phyloP scores from a whole-genome alignment of 2,888 invertebrate species.

The Drosophila nr. medialis region DNA sequence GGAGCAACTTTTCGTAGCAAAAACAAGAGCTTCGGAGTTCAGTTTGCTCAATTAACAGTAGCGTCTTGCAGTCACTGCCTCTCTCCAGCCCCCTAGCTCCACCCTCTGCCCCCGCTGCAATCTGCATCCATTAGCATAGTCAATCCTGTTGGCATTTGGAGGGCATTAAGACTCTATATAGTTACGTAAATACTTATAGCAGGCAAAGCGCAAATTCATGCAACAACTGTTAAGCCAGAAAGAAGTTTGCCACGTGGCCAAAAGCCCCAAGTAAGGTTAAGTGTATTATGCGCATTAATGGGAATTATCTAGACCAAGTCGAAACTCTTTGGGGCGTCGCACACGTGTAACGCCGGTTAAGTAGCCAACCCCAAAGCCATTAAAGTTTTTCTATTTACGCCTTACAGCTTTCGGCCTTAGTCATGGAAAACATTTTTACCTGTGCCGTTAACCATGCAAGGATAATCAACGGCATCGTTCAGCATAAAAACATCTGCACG shows the following conservation, averaged over 20 bases:
- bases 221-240: constrained; percentile 69
- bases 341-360: constrained; percentile 70
- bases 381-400: constrained; percentile 61
- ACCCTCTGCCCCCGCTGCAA: constrained; percentile 14
- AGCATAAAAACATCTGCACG: constrained; percentile 25
- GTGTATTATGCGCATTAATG: constrained; percentile 70
- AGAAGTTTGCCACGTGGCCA: constrained; percentile 66
- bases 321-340: constrained; percentile 45
- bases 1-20: constrained; percentile 27
- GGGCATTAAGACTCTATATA: constrained; percentile 54
- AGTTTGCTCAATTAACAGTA: constrained; percentile 57
- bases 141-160: constrained; percentile 26
- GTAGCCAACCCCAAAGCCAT: constrained; percentile 45
- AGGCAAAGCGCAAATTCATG: constrained; percentile 68
- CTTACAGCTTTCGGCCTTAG: constrained; percentile 42
- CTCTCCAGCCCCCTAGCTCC: not conserved
- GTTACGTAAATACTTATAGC: constrained; percentile 29
- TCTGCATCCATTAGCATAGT: constrained; percentile 43
- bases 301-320: constrained; percentile 43
- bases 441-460: constrained; percentile 37
- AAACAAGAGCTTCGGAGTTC: constrained; percentile 34
- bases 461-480: constrained; percentile 47
- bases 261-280: constrained; percentile 53
- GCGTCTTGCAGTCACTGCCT: constrained; percentile 3
- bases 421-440: constrained; percentile 37